Evolutionary conservation across 2,888 invertebrate species (phyloP).

Genomic region (Sarcophaga carnaria): DNA sequence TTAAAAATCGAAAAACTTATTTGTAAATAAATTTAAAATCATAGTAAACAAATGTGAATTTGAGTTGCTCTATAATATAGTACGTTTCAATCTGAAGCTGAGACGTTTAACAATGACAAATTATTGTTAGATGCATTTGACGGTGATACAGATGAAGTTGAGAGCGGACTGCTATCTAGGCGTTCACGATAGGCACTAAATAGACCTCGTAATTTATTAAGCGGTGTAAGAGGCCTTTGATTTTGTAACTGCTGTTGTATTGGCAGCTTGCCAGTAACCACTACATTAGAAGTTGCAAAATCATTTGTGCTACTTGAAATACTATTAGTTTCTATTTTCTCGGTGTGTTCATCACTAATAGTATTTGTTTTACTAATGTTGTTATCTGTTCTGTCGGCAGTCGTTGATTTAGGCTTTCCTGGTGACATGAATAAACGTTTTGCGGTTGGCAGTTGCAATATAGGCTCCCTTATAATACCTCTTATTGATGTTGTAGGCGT

Average conservation of each 20-base stretch:
- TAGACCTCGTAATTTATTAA: conserved; percentile 73
- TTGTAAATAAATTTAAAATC: conserved; percentile 16
- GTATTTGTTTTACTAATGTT: background rate
- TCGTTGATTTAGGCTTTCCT: conserved; percentile 49
- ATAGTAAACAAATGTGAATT: conserved; percentile 6
- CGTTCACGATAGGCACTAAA: conserved; percentile 74
- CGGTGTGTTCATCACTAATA: background rate
- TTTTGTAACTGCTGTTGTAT: conserved; percentile 15
- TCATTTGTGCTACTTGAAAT: background rate
- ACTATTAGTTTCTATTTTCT: background rate
- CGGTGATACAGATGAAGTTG: conserved; percentile 49
- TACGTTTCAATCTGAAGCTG: conserved; percentile 37
- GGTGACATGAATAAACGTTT: conserved; percentile 70
- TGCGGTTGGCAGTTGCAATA: conserved; percentile 58
- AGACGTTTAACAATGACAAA: conserved; percentile 18
- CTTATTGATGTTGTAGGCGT: background rate
- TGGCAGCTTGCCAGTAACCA: background rate
- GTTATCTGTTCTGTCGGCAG: conserved; percentile 39
- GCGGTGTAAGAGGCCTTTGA: conserved; percentile 71
- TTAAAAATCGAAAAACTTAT: conserved; percentile 27
- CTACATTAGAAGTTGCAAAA: background rate
- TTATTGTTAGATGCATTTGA: conserved; percentile 36
- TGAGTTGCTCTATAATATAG: conserved; percentile 12
- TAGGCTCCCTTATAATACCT: conserved; percentile 35
- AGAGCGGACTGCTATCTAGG: conserved; percentile 60